These are phyloP conservation scores for Chaetodon trifasciatus DNA, from an alignment of 2,797 vertebrate genomes.

Conservation along the genomic window DNA sequence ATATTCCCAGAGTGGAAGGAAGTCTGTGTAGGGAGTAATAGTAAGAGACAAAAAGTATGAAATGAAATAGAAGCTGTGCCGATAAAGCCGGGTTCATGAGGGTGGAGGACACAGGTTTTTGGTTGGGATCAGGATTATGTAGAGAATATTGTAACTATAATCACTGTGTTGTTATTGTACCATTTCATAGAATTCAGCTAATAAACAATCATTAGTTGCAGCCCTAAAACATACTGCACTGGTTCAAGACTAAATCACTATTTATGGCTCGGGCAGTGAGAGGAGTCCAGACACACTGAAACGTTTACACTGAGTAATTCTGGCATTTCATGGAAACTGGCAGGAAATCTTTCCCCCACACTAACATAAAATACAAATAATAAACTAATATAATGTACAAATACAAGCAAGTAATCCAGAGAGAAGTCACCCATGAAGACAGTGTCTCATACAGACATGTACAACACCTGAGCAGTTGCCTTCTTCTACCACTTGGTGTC, in stretches of 20 bases:
- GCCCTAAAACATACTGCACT: background rate
- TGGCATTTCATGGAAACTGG: background rate
- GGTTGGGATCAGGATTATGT: background rate
- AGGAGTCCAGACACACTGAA: too few relatives aligned
- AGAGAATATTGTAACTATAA: background rate
- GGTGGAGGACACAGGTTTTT: background rate
- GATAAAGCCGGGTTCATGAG: background rate
- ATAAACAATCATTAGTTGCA: background rate
- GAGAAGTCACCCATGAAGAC: background rate
- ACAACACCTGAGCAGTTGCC: background rate
- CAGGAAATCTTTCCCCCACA: background rate
- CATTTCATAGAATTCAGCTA: background rate
- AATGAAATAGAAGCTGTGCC: background rate
- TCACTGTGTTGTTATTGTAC: background rate
- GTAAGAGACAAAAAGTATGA: background rate
- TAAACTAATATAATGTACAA: background rate
- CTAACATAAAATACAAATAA: background rate
- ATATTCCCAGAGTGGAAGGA: background rate
- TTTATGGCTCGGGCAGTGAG: background rate
- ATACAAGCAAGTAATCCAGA: background rate
- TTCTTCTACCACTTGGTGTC: slow-evolving; percentile 49
- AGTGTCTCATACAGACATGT: background rate
- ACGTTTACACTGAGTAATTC: background rate
- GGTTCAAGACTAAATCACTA: background rate
- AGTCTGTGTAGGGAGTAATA: background rate